Evolutionary conservation across 2,797 vertebrate genomes (phyloP), one percentile per base, ranked within the genome.

Genomic region (Spinus pinus): DNA sequence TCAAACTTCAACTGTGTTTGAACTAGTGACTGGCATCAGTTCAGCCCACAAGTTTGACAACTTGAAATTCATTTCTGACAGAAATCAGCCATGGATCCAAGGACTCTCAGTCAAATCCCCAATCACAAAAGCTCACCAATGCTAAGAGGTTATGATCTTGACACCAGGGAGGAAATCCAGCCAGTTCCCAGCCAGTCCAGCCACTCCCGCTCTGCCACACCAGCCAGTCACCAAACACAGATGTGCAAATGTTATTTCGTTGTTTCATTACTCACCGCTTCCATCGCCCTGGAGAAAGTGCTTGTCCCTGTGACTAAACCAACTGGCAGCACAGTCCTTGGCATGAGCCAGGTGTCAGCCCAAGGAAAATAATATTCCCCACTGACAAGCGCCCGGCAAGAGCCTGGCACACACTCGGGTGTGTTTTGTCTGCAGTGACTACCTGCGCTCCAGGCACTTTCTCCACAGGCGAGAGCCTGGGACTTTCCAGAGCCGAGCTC

Each of bases 201-300:
- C 49, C 44, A 5, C 82, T 92, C 60, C 67, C 0, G 2, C n/a
- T 21, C n/a, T 21, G 69, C 93, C 88, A 42, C 46, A 37, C 67
- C 80, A 75, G 77, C 69, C 88, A 42, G 42, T 20, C 90, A 91
- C 82, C 82, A 67, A 51, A 83, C 28, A 73, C 65, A 50, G 72
- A 75, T 7, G 58, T n/a, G 54, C 87, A 46, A 50, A 69, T 71
- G 69, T 67, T 78, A 20, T 11, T 83, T 25, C 0, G 0, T 25
- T 73, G 67, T 74, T 33, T 57, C 3, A 0, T 90, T 88, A 96
- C 92, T 95, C 95, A 96, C n/a, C 2, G 7, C 58, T 58, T 39
- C 89, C 93, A 85, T n/a, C 2, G 11, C 92, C 80, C 33, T 53
- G 73, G 95, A 96, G 96, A 96, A 96, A 96, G 94, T 94, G 73